Evolutionary conservation across 1,140 invertebrate genomes (phyloP).

Genomic region (Bombus pascuorum): DNA sequence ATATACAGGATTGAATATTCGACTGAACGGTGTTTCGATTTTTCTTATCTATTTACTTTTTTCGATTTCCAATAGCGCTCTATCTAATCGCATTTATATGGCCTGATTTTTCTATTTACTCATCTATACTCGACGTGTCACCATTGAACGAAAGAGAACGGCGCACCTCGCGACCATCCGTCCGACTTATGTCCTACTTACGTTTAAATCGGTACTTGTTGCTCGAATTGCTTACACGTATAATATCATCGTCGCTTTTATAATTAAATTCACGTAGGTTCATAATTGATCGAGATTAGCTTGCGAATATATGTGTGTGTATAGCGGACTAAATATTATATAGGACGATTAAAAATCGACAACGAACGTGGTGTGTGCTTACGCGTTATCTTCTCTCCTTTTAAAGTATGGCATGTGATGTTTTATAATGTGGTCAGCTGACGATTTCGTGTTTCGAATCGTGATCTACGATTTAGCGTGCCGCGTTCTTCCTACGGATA

Average conservation of each 20-base stretch:
- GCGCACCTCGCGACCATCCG: conserved; percentile 77
- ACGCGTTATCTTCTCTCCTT: neutral
- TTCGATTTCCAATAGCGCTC: neutral
- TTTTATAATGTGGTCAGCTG: conserved; percentile 19
- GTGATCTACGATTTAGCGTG: conserved; percentile 32
- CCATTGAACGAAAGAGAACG: conserved; percentile 45
- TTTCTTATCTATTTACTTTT: neutral
- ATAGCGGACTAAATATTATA: conserved; percentile 69
- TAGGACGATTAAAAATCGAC: conserved; percentile 68
- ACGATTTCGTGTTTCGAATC: conserved; percentile 39
- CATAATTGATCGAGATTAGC: conserved; percentile 67
- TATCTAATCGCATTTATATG: neutral
- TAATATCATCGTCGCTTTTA: conserved; percentile 67
- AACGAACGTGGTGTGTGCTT: conserved; percentile 56
- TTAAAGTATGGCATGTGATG: neutral
- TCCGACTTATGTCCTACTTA: conserved; percentile 75
- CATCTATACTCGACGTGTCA: conserved; percentile 5
- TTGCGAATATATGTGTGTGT: conserved; percentile 66
- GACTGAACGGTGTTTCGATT: neutral
- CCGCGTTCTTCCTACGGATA: conserved; percentile 63
- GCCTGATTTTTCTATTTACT: neutral
- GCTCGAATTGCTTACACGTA: conserved; percentile 66
- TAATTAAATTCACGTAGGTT: conserved; percentile 65
- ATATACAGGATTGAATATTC: neutral
- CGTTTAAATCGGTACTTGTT: conserved; percentile 71